Conservation (phyloP, 2,888 invertebrate species). For the Drosophila sordidula region DNA sequence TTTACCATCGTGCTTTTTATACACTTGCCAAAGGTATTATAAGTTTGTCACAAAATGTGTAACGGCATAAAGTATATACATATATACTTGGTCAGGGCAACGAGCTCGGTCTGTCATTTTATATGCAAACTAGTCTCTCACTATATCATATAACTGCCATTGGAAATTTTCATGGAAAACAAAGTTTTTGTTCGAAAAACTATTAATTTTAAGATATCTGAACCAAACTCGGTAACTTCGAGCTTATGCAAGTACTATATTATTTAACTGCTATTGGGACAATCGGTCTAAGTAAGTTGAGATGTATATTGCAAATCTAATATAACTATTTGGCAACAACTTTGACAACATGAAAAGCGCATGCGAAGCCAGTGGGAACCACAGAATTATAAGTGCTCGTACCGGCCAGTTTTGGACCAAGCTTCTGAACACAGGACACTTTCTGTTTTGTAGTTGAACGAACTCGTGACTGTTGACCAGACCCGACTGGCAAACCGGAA, state of each 20-base stretch:
- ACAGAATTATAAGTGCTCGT: conserved; percentile 27
- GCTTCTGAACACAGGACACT: conserved; percentile 12
- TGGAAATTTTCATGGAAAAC: too few species aligned
- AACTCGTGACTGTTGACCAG: conserved; percentile 25
- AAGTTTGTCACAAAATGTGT: neutral
- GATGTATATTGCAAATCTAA: neutral
- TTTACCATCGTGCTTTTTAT: conserved; percentile 9
- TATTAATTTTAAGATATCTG: too few species aligned
- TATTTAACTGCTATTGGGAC: too few species aligned
- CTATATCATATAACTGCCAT: too few species aligned
- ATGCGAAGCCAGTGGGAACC: conserved; percentile 8
- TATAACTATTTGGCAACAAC: conserved; percentile 5
- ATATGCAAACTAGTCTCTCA: too few species aligned
- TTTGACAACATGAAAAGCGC: conserved; percentile 40
- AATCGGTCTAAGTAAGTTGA: too few species aligned
- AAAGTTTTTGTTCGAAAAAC: too few species aligned
- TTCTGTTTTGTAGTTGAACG: conserved; percentile 33
- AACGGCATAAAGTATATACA: neutral
- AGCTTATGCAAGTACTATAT: too few species aligned
- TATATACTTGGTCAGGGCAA: too few species aligned
- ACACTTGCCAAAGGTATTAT: neutral
- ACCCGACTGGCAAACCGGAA: conserved; percentile 37
- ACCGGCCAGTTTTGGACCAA: conserved; percentile 27
- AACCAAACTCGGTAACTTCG: too few species aligned
- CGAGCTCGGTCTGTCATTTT: too few species aligned